A percentile compares a stretch with the other conserved stretches of the same genome.
Conservation (phyloP, 2,113 vertebrate genomes). For the Paraplagusia blochii region DNA sequence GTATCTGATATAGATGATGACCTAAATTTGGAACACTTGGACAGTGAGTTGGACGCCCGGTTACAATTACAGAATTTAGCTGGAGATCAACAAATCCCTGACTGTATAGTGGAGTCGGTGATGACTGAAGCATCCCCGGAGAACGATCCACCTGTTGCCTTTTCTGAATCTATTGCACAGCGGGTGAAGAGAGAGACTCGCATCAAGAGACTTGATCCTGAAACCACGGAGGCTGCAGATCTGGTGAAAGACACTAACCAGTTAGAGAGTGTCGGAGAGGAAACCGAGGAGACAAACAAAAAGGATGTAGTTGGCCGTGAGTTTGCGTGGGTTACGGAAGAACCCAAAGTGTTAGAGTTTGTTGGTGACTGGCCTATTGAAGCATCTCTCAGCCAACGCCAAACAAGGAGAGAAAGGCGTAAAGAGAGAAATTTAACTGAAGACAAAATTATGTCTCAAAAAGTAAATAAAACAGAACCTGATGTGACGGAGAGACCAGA, state of each 20-base stretch:
- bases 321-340: slow-evolving; percentile 6
- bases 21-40: slow-evolving; percentile 47
- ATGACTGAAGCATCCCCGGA: slow-evolving; percentile 39
- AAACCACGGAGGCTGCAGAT: slow-evolving; percentile 35
- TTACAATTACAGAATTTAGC: slow-evolving; percentile 4
- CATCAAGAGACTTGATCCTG: slow-evolving; percentile 36
- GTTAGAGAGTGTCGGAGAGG: slow-evolving; percentile 13
- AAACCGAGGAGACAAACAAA: slow-evolving; percentile 5
- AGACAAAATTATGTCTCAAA: slow-evolving; percentile 12
- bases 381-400: slow-evolving; percentile 80
- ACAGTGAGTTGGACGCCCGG: slow-evolving; percentile 52
- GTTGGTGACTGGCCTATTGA: slow-evolving; percentile 89
- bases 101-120: slow-evolving; percentile 64
- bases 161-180: slow-evolving; percentile 71
- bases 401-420: slow-evolving; percentile 48
- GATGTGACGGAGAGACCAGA: slow-evolving; percentile 67
- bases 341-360: slow-evolving; percentile 75
- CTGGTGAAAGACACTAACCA: slow-evolving; percentile 43
- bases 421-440: slow-evolving; percentile 11
- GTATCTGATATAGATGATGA: slow-evolving; percentile 19
- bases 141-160: slow-evolving; percentile 56
- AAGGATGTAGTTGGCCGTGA: neutral
- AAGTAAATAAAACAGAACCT: slow-evolving; percentile 12
- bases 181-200: slow-evolving; percentile 65
- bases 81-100: slow-evolving; percentile 46